Evolutionary conservation across 2,797 vertebrate genomes (phyloP).

Genomic region (Enteromius anoplus): DNA sequence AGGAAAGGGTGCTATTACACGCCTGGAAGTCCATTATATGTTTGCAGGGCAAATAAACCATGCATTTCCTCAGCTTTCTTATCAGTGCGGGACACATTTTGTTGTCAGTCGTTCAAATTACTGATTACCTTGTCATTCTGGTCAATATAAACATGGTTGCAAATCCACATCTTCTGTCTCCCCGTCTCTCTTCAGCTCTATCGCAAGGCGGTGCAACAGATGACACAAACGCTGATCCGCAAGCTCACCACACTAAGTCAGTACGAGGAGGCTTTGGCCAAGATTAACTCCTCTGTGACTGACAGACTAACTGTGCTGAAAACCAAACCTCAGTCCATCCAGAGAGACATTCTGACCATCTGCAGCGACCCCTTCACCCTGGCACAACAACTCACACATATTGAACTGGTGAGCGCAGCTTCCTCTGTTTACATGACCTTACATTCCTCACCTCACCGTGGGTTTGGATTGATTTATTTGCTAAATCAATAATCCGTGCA

Average conservation of each 20-base stretch:
- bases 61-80: conserved; percentile 8
- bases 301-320: conserved; percentile 85
- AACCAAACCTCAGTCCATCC: conserved; percentile 87
- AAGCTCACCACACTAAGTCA: conserved; percentile 87
- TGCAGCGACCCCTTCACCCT: conserved; percentile 91
- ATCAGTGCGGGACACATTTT: conserved; percentile 37
- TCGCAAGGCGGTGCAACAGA: conserved; percentile 85
- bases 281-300: conserved; percentile 82
- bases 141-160: conserved; percentile 20
- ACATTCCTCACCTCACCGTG: conserved; percentile 20
- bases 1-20: conserved; percentile 6
- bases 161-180: conserved; percentile 17
- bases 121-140: conserved; percentile 23
- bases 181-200: conserved; percentile 77
- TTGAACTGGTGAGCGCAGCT: conserved; percentile 87
- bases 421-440: conserved; percentile 22
- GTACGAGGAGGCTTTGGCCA: conserved; percentile 91
- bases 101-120: background rate
- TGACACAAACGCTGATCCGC: conserved; percentile 86
- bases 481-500: conserved; percentile 26
- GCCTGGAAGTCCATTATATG: conserved; percentile 21
- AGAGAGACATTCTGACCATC: conserved; percentile 87
- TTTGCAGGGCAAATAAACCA: background rate
- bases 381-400: conserved; percentile 94
- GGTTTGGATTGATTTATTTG: conserved; percentile 27